phyloP scores from a whole-genome alignment of 2,797 vertebrate genomes.

The Allobates femoralis region DNA sequence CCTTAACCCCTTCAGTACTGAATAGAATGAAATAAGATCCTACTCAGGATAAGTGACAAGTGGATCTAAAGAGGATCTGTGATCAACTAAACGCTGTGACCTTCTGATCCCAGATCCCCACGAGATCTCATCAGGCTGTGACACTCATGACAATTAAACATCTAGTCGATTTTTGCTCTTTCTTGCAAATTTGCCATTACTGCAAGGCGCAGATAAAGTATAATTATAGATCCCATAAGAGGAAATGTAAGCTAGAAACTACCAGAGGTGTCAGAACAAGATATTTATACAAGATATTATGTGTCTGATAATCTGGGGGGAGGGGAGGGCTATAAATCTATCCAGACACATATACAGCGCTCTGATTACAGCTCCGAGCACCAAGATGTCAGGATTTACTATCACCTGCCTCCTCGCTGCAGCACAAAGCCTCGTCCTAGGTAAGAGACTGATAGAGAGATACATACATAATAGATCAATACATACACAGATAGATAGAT shows the following conservation, averaged over 20 bases:
- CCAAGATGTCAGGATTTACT: not conserved
- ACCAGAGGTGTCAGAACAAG: not conserved
- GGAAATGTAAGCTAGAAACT: not conserved
- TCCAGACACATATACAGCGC: not conserved
- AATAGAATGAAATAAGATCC: no score
- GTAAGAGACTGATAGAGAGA: not conserved
- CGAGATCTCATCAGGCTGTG: no score
- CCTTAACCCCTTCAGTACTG: no score
- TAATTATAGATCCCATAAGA: not conserved
- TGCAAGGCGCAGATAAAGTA: not conserved
- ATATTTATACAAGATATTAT: not conserved
- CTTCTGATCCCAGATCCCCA: no score
- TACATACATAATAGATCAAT: not conserved
- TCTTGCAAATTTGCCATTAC: not conserved
- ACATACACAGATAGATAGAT: not conserved
- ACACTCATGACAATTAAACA: no score
- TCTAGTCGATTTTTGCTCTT: no score
- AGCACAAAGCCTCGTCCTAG: not conserved
- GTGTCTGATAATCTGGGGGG: not conserved
- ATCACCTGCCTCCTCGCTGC: not conserved
- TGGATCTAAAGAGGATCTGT: no score
- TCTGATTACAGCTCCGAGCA: not conserved
- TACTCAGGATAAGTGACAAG: no score
- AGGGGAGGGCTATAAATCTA: not conserved
- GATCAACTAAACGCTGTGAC: no score